phyloP scores from a whole-genome alignment of 2,797 vertebrate genomes.

The Percopsis omiscomaycus region DNA sequence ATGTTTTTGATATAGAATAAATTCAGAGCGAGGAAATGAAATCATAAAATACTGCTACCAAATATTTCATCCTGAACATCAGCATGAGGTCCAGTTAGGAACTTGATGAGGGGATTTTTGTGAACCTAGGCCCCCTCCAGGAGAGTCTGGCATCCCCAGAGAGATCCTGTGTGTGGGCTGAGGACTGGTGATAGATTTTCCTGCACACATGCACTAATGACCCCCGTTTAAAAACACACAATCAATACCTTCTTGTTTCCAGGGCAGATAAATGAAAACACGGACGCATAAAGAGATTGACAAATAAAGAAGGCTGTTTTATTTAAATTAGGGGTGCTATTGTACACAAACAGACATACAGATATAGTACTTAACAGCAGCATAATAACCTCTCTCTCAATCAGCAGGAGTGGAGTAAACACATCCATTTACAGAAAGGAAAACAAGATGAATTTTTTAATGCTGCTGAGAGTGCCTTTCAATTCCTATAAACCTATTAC shows the following conservation, averaged over 20 bases:
- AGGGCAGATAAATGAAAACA: constrained; percentile 63
- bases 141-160: constrained; percentile 13
- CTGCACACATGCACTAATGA: constrained; percentile 28
- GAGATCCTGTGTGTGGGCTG: constrained; percentile 54
- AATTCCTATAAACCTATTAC: constrained; percentile 60
- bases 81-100: constrained; percentile 28
- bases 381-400: constrained; percentile 39
- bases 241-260: constrained; percentile 66
- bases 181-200: constrained; percentile 51
- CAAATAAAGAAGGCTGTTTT: constrained; percentile 50
- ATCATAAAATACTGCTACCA: too few relatives aligned
- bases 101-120: constrained; percentile 36
- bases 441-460: constrained; percentile 53
- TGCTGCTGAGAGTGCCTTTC: constrained; percentile 23
- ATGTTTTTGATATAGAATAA: too few relatives aligned
- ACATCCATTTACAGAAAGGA: constrained; percentile 46
- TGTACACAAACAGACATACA: constrained; percentile 36
- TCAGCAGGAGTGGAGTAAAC: constrained; percentile 42
- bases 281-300: constrained; percentile 56
- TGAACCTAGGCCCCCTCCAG: constrained; percentile 19
- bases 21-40: too few relatives aligned
- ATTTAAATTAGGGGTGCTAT: constrained; percentile 46
- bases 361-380: constrained; percentile 50
- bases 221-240: constrained; percentile 48
- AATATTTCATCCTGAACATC: not conserved